These are phyloP conservation scores for Drosophila antonietae DNA, from an alignment of 2,888 invertebrate genomes.

Conservation along the genomic window DNA sequence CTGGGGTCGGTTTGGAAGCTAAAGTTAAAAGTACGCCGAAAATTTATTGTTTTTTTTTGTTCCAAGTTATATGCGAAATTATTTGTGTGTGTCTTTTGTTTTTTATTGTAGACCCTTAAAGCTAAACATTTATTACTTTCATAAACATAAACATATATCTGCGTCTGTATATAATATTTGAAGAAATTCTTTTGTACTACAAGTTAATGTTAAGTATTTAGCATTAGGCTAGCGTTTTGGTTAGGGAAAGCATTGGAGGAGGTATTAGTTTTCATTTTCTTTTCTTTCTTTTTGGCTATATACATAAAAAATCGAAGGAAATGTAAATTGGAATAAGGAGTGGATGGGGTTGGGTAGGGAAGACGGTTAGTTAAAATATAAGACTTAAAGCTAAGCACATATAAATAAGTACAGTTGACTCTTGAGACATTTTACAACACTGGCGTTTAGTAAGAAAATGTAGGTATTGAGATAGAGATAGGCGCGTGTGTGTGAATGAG, in stretches of 20 bases:
- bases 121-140: constrained; percentile 74
- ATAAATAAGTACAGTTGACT: constrained; percentile 62
- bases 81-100: constrained; percentile 30
- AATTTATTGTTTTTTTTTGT: constrained; percentile 17
- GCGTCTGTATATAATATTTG: constrained; percentile 24
- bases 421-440: constrained; percentile 52
- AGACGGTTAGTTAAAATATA: constrained; percentile 52
- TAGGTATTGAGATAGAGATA: constrained; percentile 26
- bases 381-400: constrained; percentile 70
- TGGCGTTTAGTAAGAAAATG: constrained; percentile 39
- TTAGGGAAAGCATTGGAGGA: constrained; percentile 66
- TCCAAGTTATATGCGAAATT: constrained; percentile 19
- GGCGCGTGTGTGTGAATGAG: constrained; percentile 15
- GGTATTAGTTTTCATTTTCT: constrained; percentile 2
- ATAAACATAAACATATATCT: constrained; percentile 67
- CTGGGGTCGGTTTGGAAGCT: constrained; percentile 16
- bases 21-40: constrained; percentile 19
- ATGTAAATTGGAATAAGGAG: constrained; percentile 2
- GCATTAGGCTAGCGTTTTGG: constrained; percentile 73
- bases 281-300: constrained; percentile 49
- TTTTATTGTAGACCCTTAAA: constrained; percentile 67
- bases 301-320: constrained; percentile 44
- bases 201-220: constrained; percentile 66
- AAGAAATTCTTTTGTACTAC: constrained; percentile 73
- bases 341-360: constrained; percentile 3